Percentiles rank a stretch among this genome's conserved stretches.
Evolutionary conservation across 1,140 invertebrate species (phyloP).

Genomic region (Hestina assimilis): DNA sequence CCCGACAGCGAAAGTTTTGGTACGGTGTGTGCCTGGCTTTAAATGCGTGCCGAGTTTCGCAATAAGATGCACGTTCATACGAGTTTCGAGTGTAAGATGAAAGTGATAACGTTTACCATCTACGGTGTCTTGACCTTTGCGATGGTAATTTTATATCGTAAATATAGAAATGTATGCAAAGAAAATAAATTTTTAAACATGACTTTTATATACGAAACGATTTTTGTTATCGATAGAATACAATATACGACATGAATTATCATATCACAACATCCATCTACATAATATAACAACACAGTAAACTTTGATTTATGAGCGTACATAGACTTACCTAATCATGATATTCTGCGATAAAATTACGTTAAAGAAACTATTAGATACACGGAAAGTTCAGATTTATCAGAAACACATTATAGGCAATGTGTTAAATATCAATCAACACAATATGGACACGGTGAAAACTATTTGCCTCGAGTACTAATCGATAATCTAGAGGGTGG

Average conservation of each 20-base stretch:
- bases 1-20: constrained; percentile 68
- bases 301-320: neutral
- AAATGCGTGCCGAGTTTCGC: constrained; percentile 51
- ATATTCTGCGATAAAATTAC: constrained; percentile 2
- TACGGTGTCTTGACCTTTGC: constrained; percentile 11
- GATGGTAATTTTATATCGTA: constrained; percentile 4
- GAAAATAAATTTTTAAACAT: neutral
- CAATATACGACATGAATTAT: neutral
- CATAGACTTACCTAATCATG: constrained; percentile 1
- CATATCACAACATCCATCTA: neutral
- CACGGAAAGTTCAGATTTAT: constrained; percentile 2
- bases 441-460: constrained; percentile 3
- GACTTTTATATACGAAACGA: neutral
- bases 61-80: constrained; percentile 36
- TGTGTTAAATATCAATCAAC: constrained; percentile 15
- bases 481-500: constrained; percentile 1
- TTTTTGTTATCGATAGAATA: neutral
- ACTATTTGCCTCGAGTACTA: constrained; percentile 1
- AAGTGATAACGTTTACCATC: constrained; percentile 44
- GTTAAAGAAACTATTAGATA: neutral
- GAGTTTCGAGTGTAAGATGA: constrained; percentile 37
- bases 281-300: neutral
- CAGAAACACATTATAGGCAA: constrained; percentile 12
- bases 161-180: neutral
- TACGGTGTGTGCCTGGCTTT: constrained; percentile 46